Percentiles rank a stretch among this genome's conserved stretches.
These are phyloP conservation scores for Morphnarchus princeps DNA, from an alignment of 2,113 vertebrate species.

Conservation along the genomic window DNA sequence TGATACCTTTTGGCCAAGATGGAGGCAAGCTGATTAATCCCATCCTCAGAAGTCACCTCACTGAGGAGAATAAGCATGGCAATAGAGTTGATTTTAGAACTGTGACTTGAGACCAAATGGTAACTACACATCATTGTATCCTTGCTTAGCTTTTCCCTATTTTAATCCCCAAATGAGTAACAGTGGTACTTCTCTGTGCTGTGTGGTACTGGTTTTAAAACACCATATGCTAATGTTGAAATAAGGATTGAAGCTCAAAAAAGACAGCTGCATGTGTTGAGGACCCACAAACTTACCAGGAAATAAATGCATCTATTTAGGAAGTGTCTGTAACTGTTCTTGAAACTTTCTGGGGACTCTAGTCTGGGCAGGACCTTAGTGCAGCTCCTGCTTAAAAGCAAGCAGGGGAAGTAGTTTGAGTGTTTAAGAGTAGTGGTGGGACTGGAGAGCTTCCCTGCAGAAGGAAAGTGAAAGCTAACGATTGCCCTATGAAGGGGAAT, in stretches of 20 bases:
- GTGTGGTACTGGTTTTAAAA: background rate
- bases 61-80: background rate
- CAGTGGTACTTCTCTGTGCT: background rate
- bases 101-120: background rate
- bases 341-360: background rate
- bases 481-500: rapidly evolving
- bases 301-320: background rate
- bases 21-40: background rate
- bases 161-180: background rate
- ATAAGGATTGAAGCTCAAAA: background rate
- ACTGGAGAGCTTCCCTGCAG: background rate
- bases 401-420: background rate
- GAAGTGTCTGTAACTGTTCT: background rate
- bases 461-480: background rate
- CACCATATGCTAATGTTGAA: background rate
- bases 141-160: background rate
- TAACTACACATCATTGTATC: background rate
- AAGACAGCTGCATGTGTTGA: background rate
- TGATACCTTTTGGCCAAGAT: background rate
- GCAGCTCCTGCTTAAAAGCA: background rate
- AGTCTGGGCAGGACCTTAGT: background rate
- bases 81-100: background rate
- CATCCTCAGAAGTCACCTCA: background rate
- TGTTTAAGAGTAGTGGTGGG: background rate
- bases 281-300: background rate